These are phyloP conservation scores for Anorthoa munda DNA, from an alignment of 2,888 invertebrate genomes.

Conservation along the genomic window DNA sequence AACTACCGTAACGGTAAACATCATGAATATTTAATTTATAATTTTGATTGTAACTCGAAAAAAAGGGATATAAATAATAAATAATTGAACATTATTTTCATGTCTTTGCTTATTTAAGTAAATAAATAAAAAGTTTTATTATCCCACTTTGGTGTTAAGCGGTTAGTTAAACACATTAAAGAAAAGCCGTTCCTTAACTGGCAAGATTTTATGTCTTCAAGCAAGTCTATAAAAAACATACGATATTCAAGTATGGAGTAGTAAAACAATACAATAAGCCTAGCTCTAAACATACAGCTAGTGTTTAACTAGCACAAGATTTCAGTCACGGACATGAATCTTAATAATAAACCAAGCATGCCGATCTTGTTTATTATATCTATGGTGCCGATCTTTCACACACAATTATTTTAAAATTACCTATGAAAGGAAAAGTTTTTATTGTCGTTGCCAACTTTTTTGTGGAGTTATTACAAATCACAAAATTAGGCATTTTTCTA, in stretches of 20 bases:
- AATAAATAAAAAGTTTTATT: neutral
- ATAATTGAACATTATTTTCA: neutral
- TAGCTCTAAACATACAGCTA: neutral
- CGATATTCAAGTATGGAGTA: neutral
- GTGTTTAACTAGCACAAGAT: neutral
- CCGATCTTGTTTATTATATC: too few relatives aligned
- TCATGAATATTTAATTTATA: neutral
- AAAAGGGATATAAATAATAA: too few relatives aligned
- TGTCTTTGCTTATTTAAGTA: neutral
- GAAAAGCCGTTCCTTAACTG: neutral
- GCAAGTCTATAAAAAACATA: neutral
- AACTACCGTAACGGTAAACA: neutral
- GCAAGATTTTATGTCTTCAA: neutral
- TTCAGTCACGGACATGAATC: too few relatives aligned
- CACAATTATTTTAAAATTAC: too few relatives aligned
- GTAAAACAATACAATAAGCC: neutral
- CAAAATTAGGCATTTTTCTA: too few relatives aligned
- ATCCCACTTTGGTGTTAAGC: neutral
- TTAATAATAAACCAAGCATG: too few relatives aligned
- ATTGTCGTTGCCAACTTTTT: too few relatives aligned
- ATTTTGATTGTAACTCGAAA: neutral
- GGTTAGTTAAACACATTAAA: neutral
- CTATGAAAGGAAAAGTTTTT: too few relatives aligned
- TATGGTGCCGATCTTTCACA: too few relatives aligned
- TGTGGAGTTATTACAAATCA: too few relatives aligned